Percentiles rank a stretch among this genome's conserved stretches.
Conservation (phyloP, 1,140 invertebrate genomes). For the Globodera rostochiensis region DNA sequence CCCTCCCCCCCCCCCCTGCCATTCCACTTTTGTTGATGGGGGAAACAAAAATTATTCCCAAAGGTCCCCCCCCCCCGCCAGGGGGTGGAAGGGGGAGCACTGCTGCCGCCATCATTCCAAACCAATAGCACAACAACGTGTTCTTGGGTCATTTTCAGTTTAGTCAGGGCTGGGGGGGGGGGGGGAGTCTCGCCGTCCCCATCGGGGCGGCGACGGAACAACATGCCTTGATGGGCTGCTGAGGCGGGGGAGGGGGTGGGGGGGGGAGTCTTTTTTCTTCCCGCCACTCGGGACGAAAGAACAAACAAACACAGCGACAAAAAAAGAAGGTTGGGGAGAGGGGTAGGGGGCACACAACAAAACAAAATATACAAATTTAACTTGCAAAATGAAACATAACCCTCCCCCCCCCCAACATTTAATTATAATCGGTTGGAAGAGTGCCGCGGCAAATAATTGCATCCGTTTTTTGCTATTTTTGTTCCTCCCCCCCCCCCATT, state of each 20-base stretch:
- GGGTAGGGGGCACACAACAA: background rate
- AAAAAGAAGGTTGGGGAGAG: background rate
- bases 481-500: background rate
- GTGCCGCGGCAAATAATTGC: no score
- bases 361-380: conserved; percentile 5
- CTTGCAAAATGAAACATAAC: background rate
- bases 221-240: background rate
- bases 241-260: background rate
- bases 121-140: background rate
- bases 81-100: background rate
- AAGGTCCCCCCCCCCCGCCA: no score
- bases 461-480: no score
- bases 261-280: background rate
- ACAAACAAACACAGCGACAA: conserved; percentile 8
- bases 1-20: background rate
- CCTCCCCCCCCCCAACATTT: background rate
- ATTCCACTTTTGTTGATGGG: background rate
- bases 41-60: conserved; percentile 1
- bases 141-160: background rate
- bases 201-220: background rate
- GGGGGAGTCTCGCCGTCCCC: background rate
- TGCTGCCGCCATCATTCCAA: no score
- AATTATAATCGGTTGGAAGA: background rate
- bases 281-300: conserved; percentile 8
- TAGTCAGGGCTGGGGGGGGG: background rate